A percentile compares a stretch with the other conserved stretches of the same genome.
These are phyloP conservation scores for Zoanthus gigantus DNA, from an alignment of 92 coral and sea anemone genomes.

Conservation along the genomic window DNA sequence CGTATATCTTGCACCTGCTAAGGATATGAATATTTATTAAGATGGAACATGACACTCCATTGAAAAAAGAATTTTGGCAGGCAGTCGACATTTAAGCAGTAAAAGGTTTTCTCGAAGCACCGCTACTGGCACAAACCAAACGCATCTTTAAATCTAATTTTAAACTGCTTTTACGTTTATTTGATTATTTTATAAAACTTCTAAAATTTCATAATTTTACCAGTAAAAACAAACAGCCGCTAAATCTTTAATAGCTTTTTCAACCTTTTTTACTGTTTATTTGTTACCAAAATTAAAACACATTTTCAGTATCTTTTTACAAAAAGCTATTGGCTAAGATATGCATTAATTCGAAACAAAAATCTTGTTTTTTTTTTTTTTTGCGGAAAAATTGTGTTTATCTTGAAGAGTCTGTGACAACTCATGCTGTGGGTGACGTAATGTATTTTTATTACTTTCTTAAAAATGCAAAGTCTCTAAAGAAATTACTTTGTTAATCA, in stretches of 20 bases:
- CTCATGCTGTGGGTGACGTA: not conserved
- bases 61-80: conserved; percentile 43
- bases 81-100: not conserved
- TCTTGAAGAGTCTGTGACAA: not conserved
- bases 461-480: no score
- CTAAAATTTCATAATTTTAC: not conserved
- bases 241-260: not conserved
- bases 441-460: not conserved
- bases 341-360: not conserved
- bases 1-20: conserved; percentile 48
- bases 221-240: not conserved
- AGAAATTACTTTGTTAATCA: no score
- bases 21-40: conserved; percentile 73
- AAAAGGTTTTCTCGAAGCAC: not conserved
- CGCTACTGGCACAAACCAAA: not conserved
- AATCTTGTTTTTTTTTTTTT: not conserved
- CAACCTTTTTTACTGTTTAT: not conserved
- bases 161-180: not conserved
- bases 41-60: conserved; percentile 70
- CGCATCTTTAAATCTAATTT: not conserved
- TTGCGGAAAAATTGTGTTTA: not conserved
- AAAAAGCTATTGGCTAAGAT: not conserved
- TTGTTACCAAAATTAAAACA: not conserved
- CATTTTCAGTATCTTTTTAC: not conserved
- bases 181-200: not conserved